Evolutionary conservation across 2,888 invertebrate genomes (phyloP), one percentile per base, ranked within the genome.

Genomic region (Tanypteryx hageni): DNA sequence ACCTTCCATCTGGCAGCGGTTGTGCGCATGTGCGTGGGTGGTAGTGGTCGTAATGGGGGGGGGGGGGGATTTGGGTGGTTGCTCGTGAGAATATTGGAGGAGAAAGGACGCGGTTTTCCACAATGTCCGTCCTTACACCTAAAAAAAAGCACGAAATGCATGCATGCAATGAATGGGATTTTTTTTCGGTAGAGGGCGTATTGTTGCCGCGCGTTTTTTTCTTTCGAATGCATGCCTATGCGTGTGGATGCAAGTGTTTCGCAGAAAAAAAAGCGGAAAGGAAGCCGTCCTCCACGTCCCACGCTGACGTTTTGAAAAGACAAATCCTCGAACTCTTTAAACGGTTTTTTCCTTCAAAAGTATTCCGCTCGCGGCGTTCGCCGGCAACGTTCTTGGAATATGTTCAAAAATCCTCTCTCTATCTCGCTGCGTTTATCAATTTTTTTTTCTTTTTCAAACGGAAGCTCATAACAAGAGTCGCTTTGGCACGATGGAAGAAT

Each of bases 341-440:
- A 76, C 76, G 76, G 76, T 27, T 76, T 76, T 68, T 76, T 76
- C 76, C 76, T 44, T 27, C 76, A 27, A 27, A 76, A 76, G 22
- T 10, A 76, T 27, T 76, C 27, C 76, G 13, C 76, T 76, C 76
- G 18, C 27, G 22, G 76, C 76, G 22, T 76, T 18, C 76, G 27
- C 22, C 13, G 27, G 27, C 10, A 27, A 27, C 22, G 22, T 7
- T 76, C 68, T 76, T 76, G 76, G 76, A 76, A 76, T 76, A 27
- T 22, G 27, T 76, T 76, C 76, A 76, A 76, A 76, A 76, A 1
- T 22, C 76, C 11, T 76, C 22, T 27, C 16, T 27, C 76, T 76
- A 13, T 0, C 14, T 76, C 76, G 22, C 76, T 13, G 27, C 22
- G 27, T 22, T 27, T 0, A 27, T 27, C 27, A 11, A 11, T 27